A percentile compares a stretch with the other conserved stretches of the same genome.
phyloP scores from a whole-genome alignment of 1,140 invertebrate species.

The Matsumurasca onukii region DNA sequence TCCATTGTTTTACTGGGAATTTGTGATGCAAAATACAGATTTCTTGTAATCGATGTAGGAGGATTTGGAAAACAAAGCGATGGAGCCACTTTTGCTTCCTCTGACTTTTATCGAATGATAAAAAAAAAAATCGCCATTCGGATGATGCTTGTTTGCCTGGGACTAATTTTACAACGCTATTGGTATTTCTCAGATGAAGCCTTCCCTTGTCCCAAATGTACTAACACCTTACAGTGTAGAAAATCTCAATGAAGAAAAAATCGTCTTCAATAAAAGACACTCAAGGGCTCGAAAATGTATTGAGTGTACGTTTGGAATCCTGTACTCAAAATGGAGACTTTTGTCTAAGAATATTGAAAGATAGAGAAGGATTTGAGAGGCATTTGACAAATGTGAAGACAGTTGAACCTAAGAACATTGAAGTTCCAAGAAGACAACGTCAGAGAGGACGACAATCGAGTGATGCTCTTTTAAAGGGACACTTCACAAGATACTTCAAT shows the following conservation, averaged over 20 bases:
- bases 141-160: slow-evolving; percentile 15
- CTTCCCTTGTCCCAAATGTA: background rate
- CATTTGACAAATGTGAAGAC: slow-evolving; percentile 20
- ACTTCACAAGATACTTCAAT: slow-evolving; percentile 1
- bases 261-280: slow-evolving; percentile 14
- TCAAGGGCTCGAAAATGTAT: slow-evolving; percentile 10
- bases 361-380: slow-evolving; percentile 28
- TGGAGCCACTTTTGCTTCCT: slow-evolving; percentile 28
- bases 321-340: slow-evolving; percentile 24
- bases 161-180: slow-evolving; percentile 4
- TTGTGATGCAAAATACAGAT: slow-evolving; percentile 52
- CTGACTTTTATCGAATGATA: slow-evolving; percentile 7
- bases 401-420: slow-evolving; percentile 10
- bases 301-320: slow-evolving; percentile 18
- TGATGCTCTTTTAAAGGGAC: background rate
- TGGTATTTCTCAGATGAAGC: slow-evolving; percentile 23
- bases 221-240: slow-evolving; percentile 16
- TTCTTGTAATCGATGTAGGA: slow-evolving; percentile 49
- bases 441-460: slow-evolving; percentile 8
- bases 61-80: slow-evolving; percentile 44
- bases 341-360: slow-evolving; percentile 26
- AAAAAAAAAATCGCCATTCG: slow-evolving; percentile 6
- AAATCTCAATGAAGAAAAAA: slow-evolving; percentile 14
- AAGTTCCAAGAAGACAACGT: slow-evolving; percentile 10
- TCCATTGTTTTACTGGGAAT: slow-evolving; percentile 50